Base-by-base conservation (phyloP, 2,113 vertebrate species). In the Tinamus guttatus region DNA sequence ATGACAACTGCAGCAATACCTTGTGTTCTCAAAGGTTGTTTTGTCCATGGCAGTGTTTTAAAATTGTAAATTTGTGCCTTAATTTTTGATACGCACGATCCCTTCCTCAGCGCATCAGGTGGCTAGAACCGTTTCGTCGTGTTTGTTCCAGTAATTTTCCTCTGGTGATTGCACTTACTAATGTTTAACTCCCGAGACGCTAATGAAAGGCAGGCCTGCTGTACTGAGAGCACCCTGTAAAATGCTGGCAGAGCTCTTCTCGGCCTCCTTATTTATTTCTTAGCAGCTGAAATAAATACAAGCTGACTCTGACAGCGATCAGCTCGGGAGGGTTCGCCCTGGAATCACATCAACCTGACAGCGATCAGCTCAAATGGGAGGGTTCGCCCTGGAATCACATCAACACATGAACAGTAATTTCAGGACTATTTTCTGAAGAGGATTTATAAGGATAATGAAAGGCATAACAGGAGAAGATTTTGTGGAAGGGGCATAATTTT, bases 101-200 rank as follows among this genome's bases (percentile, higher is more conserved):
- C 40, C 43, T 86, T 74, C 40, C 41, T 87, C 65, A 63, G 81
- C 87, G 64, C 60, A 91, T 74, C 82, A 86, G 58, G 82, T 92
- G 69, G 14, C 73, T 87, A n/a, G 52, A 88, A 70, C 40, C 8
- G 24, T 88, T 86, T 28, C 73, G 49, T 60, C 76, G 73, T 3
- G 5, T 90, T 91, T 79, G 18, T 83, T 89, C 77, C 77, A 71
- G 52, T 76, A 41, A 76, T 84, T 94, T 86, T 85, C 58, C 12
- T 68, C 64, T 68, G 36, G 62, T 64, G 36, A 47, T 73, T 1
- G 0, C 24, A 25, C 68, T 83, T 75, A 83, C 38, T 68, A 25
- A 65, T 4, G 15, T 60, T 69, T 90, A 69, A 56, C 24, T 88
- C 73, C 79, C 70, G n/a, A 64, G 47, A 91, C 75, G 30, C n/a